Conservation (phyloP, 2,797 vertebrate genomes). For the Danio choprae region DNA sequence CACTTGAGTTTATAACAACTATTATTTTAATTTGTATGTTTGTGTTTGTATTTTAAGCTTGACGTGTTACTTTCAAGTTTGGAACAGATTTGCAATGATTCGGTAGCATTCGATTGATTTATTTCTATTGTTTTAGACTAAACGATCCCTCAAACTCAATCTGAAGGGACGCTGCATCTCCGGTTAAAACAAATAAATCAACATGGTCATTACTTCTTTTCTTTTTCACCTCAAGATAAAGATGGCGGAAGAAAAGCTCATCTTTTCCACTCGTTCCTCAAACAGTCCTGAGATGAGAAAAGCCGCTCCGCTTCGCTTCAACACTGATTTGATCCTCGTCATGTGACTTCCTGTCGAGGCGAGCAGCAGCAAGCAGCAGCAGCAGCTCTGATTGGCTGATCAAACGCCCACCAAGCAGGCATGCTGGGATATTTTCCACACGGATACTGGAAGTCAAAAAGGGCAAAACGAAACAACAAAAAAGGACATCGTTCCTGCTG, state of each 20-base stretch:
- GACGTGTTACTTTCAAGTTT: not conserved
- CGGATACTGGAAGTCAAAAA: slow-evolving; percentile 38
- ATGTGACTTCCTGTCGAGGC: slow-evolving; percentile 30
- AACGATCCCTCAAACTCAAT: not conserved
- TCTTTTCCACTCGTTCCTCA: slow-evolving; percentile 55
- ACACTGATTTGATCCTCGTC: slow-evolving; percentile 45
- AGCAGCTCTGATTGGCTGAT: slow-evolving; percentile 66
- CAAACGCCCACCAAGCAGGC: slow-evolving; percentile 63
- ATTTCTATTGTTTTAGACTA: not conserved
- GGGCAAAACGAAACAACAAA: slow-evolving; percentile 1
- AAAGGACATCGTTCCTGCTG: slow-evolving; percentile 79
- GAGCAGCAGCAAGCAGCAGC: slow-evolving; percentile 53
- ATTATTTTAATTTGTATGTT: no score
- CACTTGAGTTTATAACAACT: no score
- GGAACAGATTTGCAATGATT: not conserved
- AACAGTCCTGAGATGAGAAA: slow-evolving; percentile 75
- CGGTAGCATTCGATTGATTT: no score
- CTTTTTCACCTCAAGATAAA: slow-evolving; percentile 64
- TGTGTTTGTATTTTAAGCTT: not conserved
- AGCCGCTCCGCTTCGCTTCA: slow-evolving; percentile 38
- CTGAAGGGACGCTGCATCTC: slow-evolving; percentile 77
- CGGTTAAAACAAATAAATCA: slow-evolving; percentile 25
- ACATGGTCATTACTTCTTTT: slow-evolving; percentile 16
- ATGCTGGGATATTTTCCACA: slow-evolving; percentile 65
- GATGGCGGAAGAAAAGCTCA: slow-evolving; percentile 63